Evolutionary conservation across 2,797 vertebrate genomes (phyloP), one percentile per base, ranked within the genome.

Genomic region (Schizothorax lantsangensis): DNA sequence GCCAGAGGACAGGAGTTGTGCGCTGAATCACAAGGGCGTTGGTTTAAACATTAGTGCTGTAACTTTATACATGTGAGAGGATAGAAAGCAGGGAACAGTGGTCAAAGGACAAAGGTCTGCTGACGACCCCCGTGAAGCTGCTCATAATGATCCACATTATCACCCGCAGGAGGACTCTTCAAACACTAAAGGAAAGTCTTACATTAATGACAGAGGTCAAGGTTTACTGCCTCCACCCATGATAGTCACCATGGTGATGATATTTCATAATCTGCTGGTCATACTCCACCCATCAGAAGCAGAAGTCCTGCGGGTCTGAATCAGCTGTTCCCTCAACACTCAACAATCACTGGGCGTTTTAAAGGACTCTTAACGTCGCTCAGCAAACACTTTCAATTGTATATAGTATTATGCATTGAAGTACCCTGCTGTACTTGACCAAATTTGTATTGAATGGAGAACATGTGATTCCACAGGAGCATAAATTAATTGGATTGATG

Each of bases 161-260:
- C 64, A 36, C 38, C 43, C 4, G 36, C n/a, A 21, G 49, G 19
- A 23, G 14, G 36, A 14, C 66, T 52, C 45, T 26, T 69, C 21
- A 77, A 71, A 33, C 68, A 38, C 23, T 73, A 74, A 57, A 78
- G 84, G 85, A 84, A 92, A 90, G 82, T 68, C 52, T 14, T 83
- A 69, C 38, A 85, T 84, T 86, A 82, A 90, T 68, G 82, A 88
- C 90, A 33, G 17, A 14, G 33, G 86, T 89, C 86, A 92, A 91
- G 88, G 88, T 89, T 90, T 23, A 62, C 5, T 8, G 87, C 52
- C 79, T 91, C 38, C 59, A n/a, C 81, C 38, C 71, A 68, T 45
- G 30, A 81, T 23, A 64, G 86, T 93, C 89, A 82, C 90, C 87
- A 91, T 91, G 87, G 90, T 84, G 91, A 89, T 64, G 0, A 2